Evolutionary conservation across 2,113 vertebrate genomes (phyloP).

Genomic region (Podilymbus podiceps): DNA sequence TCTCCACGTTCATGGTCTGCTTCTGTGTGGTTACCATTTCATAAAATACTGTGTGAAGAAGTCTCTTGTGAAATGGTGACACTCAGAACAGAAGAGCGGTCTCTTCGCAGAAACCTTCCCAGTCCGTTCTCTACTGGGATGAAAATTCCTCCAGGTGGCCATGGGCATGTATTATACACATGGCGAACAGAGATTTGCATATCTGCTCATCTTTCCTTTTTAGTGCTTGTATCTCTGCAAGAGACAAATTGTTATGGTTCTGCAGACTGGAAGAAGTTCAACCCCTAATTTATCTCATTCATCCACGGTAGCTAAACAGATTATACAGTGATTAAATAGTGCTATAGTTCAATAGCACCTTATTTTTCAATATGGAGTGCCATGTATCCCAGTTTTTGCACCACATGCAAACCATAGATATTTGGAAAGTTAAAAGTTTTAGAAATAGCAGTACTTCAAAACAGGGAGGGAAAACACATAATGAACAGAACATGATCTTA

Average conservation of each 20-base stretch:
- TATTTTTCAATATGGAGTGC: slow-evolving; percentile 37
- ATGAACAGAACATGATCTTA: slow-evolving; percentile 10
- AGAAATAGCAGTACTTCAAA: background rate
- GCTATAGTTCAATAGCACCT: slow-evolving; percentile 46
- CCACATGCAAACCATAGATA: background rate
- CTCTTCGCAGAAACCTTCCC: background rate
- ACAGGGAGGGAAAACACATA: slow-evolving; percentile 19
- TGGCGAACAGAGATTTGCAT: background rate
- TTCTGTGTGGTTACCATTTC: background rate
- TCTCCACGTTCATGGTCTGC: background rate
- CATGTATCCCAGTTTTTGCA: background rate
- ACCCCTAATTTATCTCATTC: slow-evolving; percentile 26
- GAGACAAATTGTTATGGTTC: slow-evolving; percentile 33
- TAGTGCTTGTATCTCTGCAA: background rate
- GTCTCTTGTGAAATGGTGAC: background rate
- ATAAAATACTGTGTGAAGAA: background rate
- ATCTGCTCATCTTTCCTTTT: slow-evolving; percentile 29
- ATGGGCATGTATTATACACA: background rate
- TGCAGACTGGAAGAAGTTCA: background rate
- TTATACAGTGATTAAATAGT: slow-evolving; percentile 46
- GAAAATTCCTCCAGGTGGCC: background rate
- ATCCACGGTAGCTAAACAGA: slow-evolving; percentile 13
- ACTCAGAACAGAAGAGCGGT: background rate
- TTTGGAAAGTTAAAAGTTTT: background rate
- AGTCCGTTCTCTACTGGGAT: background rate